These are phyloP conservation scores for Hemithea aestivaria DNA, from an alignment of 2,888 invertebrate genomes.

Conservation along the genomic window DNA sequence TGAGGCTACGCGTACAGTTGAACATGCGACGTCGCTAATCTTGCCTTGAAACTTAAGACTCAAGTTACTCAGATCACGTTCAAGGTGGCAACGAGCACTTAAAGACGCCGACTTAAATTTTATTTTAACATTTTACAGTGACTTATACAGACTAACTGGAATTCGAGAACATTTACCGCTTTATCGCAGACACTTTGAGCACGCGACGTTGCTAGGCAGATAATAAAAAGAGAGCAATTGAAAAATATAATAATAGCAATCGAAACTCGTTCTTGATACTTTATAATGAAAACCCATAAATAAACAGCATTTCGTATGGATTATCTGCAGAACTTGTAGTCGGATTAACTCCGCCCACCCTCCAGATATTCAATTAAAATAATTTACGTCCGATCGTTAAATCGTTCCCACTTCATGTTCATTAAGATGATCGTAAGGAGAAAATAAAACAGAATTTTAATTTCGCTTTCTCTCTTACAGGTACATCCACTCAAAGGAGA, in stretches of 20 bases:
- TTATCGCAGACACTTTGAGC: conserved; percentile 26
- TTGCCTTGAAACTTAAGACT: conserved; percentile 71
- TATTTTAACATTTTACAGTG: conserved; percentile 46
- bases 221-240: conserved; percentile 26
- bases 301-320: conserved; percentile 43
- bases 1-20: conserved; percentile 40
- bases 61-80: conserved; percentile 75
- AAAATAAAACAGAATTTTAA: conserved; percentile 35
- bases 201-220: conserved; percentile 26
- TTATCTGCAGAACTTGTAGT: conserved; percentile 52
- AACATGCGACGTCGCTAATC: conserved; percentile 55
- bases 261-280: conserved; percentile 39
- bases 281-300: conserved; percentile 45
- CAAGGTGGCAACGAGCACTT: conserved; percentile 63
- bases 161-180: conserved; percentile 37
- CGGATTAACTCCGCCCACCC: conserved; percentile 54
- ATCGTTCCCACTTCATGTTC: conserved; percentile 34
- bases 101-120: conserved; percentile 44
- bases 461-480: conserved; percentile 79
- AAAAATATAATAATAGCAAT: conserved; percentile 39
- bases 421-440: conserved; percentile 23
- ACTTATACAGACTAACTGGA: conserved; percentile 32
- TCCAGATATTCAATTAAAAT: conserved; percentile 68
- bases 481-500: conserved; percentile 98
- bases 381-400: conserved; percentile 60